A percentile compares a stretch with the other conserved stretches of the same genome.
Evolutionary conservation across 2,113 vertebrate species (phyloP).

Genomic region (Heterotilapia buettikoferi): DNA sequence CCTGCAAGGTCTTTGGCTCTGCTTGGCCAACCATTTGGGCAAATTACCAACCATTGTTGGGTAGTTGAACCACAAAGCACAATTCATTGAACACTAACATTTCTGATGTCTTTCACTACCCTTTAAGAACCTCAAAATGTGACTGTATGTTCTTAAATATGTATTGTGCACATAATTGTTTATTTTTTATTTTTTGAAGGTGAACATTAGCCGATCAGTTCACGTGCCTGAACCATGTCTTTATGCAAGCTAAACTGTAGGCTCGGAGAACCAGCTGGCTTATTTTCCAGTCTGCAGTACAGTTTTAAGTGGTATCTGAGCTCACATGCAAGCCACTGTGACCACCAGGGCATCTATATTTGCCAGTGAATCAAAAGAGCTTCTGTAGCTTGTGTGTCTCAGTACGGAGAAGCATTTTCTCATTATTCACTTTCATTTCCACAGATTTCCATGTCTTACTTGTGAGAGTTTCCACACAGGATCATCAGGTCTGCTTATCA

Average conservation of each 20-base stretch:
- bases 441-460: constrained; percentile 68
- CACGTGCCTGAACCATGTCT: background rate
- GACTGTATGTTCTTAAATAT: background rate
- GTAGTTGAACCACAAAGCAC: background rate
- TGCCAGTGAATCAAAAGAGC: constrained; percentile 43
- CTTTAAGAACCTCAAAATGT: background rate
- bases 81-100: background rate
- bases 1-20: background rate
- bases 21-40: background rate
- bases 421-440: constrained; percentile 4
- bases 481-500: constrained; percentile 32
- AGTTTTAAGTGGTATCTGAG: constrained; percentile 19
- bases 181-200: background rate
- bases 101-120: background rate
- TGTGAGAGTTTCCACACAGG: constrained; percentile 37
- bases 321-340: constrained; percentile 19
- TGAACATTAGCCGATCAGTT: background rate
- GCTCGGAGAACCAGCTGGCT: background rate
- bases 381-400: constrained; percentile 24
- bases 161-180: background rate
- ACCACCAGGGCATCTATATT: constrained; percentile 46
- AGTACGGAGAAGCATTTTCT: background rate
- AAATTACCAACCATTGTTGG: background rate
- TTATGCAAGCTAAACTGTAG: background rate
- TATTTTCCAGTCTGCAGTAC: constrained; percentile 9